Base-by-base conservation (phyloP, 92 coral and sea anemone species). In the Galaxea fascicularis region DNA sequence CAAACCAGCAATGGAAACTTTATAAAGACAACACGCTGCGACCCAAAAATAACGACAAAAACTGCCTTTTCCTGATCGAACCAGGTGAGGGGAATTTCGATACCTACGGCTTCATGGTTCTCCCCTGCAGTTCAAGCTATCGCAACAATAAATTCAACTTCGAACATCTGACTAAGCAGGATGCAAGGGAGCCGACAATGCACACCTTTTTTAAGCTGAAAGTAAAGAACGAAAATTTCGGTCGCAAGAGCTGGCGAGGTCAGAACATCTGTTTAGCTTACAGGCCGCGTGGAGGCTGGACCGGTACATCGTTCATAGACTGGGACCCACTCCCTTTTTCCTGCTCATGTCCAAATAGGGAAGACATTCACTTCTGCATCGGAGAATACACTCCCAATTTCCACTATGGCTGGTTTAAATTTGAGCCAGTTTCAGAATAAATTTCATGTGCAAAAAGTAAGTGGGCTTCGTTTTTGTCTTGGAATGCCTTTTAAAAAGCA, bases 131-230 rank as follows among this genome's bases (percentile, higher is more conserved):
- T 35, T 35, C 56, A n/a, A 60, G 16, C 57, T 59, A 77, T 62
- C 70, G 25, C 10, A 77, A 77, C 82, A 77, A 77, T 71, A 60
- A 45, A 56, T 77, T 76, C 53, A 74, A 24, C 0, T 74, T 74
- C 65, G 64, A 74, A 22, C 51, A 49, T 45, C 30, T 74, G 79
- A 74, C 64, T 24, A 65, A 51, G 11, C 66, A 74, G 64, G 24
- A 5, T 4, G 39, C 41, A 30, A 35, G 49, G 26, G 65, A 74
- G 10, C 41, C 63, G 11, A 53, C 13, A 26, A 1, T 74, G 45
- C 79, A 74, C 79, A 74, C 79, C 4, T 74, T 0, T 41, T 74
- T 74, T 25, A 74, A 74, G 39, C 14, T 74, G 12, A 53, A 74
- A 24, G 66, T 35, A 24, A 74, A 74, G 30, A 27, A 27, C 18